Evolutionary conservation across 2,113 vertebrate species (phyloP), one percentile per base, ranked within the genome.

Genomic region (Ochotona curzoniae): DNA sequence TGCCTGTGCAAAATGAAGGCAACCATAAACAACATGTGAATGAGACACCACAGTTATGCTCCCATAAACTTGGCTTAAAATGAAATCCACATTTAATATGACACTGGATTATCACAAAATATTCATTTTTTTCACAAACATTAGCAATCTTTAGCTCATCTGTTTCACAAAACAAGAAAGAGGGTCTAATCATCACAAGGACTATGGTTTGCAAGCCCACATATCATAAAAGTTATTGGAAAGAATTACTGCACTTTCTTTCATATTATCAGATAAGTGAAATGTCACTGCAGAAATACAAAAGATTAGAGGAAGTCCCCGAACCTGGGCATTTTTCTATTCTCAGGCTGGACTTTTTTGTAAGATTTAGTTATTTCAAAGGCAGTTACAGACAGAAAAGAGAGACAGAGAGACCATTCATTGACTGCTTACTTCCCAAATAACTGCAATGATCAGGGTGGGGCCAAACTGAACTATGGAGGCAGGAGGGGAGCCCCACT

Each of bases 191-290:
- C 81, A 23, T 18, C 12, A 8, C n/a, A 76, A 5, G 13, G 17
- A 30, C 57, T 13, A 7, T 17, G 87, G n/a, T 85, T 30, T 93
- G 7, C 10, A 83, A 26, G 44, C 15, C 3, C 17, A 23, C 63
- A 9, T 23, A 86, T 82, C 30, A 92, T 80, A 44, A 80, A 73
- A 93, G 21, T 75, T 73, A 85, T 14, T 63, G 14, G 38, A 30
- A 4, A 26, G 15, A 78, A 78, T 30, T 69, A 63, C 21, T 69
- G 21, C 66, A 75, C 49, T n/a, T 54, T 67, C 30, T 70, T 84
- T 28, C 82, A 85, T 28, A 91, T 12, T 83, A n/a, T 71, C 17
- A 66, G 49, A 82, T 63, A 89, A 91, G 71, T 60, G 69, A 93
- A n/a, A 2, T 71, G 20, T 26, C 54, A 38, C 28, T n/a, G 18